A percentile compares a stretch with the other conserved stretches of the same genome.
Conservation (phyloP, 2,113 vertebrate genomes). For the Notothenia coriiceps region DNA sequence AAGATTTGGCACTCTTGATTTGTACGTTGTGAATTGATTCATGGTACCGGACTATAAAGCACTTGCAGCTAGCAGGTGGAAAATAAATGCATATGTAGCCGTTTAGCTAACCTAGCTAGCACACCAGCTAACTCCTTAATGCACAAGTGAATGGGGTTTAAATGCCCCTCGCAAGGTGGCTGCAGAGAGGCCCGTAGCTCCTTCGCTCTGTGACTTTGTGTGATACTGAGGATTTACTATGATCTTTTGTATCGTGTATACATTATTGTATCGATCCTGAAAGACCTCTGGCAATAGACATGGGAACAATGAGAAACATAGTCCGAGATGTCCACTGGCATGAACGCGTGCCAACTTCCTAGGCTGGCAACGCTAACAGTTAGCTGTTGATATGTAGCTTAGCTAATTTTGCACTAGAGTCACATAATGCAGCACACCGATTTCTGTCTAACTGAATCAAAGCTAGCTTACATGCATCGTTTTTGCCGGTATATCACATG, state of each 20-base stretch:
- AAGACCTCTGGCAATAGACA: neutral
- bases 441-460: neutral
- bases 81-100: constrained; percentile 4
- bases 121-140: constrained; percentile 61
- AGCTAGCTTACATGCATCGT: neutral
- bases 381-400: constrained; percentile 65
- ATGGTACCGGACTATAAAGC: neutral
- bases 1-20: neutral
- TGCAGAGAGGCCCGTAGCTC: constrained; percentile 64
- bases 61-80: neutral
- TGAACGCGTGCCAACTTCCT: constrained; percentile 53
- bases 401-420: constrained; percentile 58
- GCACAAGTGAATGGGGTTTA: constrained; percentile 70
- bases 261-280: neutral
- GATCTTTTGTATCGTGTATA: neutral
- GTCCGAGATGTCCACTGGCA: neutral
- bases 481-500: too few relatives aligned
- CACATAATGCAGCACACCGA: constrained; percentile 36
- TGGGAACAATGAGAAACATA: neutral
- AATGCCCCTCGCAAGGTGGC: constrained; percentile 77
- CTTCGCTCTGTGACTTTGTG: constrained; percentile 25
- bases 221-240: neutral
- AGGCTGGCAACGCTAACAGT: constrained; percentile 36
- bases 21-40: neutral
- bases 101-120: constrained; percentile 51